Evolutionary conservation across 2,888 invertebrate genomes (phyloP), one percentile per base, ranked within the genome.

Genomic region (Eulithis prunata): DNA sequence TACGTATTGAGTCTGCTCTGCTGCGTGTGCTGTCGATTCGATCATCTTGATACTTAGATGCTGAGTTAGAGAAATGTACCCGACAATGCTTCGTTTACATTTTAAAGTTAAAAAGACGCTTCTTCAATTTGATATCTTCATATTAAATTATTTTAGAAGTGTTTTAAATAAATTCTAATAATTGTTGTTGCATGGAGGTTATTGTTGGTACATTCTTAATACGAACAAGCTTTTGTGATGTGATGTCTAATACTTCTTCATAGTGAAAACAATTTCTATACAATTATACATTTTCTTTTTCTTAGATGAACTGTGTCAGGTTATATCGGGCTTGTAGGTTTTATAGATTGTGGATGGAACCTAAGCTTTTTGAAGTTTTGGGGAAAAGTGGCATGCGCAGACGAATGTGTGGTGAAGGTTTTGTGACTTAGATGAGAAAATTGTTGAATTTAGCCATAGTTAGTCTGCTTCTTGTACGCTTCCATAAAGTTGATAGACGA

Each of bases 1-100:
- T 87, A 81, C 90, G 90, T 88, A 87, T 81, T 89, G 82, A 88
- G 86, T 91, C 90, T 92, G 89, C 89, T 90, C 91, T 88, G 90
- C 91, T 92, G 92, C 91, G 92, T 92, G 89, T 91, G 89, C 88
- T 91, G 88, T 91, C 89, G 83, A 87, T 78, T 85, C 87, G 80
- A 87, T 86, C 88, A 86, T 90, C 82, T 85, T 86, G 84, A 86
- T 85, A 79, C 78, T 84, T 91, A 92, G 91, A 84, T 79, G 90
- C 91, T 85, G 86, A 87, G 82, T 82, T 82, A 83, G 80, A 82
- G 90, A 86, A 88, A 87, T 88, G 90, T 88, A 87, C 90, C 91
- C 86, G 86, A 74, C 70, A 68, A 67, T 62, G 66, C 64, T 62
- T 55, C 59, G 62, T 68, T 66, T 32, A 28, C 32, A 70, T 66